Conservation (phyloP, 1,140 invertebrate species). For the Camponotus vicinus region DNA sequence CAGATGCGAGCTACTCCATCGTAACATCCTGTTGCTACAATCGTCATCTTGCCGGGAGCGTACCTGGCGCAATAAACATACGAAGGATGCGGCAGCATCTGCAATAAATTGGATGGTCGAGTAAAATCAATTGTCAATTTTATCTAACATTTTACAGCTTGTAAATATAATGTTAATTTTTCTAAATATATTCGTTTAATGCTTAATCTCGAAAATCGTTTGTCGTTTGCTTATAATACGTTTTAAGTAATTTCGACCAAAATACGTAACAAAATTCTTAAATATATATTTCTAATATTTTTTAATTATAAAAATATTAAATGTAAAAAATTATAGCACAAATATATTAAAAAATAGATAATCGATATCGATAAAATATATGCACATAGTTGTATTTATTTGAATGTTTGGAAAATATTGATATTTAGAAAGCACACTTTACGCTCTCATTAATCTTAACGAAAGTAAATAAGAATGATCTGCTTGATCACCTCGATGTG, state of each 20-base stretch:
- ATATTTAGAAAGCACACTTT: background rate
- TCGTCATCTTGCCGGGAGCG: conserved; percentile 81
- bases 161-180: background rate
- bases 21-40: conserved; percentile 88
- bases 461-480: background rate
- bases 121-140: background rate
- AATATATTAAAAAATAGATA: background rate
- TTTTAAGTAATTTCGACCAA: no score
- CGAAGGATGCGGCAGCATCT: conserved; percentile 89
- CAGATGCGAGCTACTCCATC: conserved; percentile 89
- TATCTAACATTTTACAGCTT: no score
- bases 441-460: background rate
- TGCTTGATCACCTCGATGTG: conserved; percentile 78
- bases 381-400: background rate
- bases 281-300: background rate
- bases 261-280: no score
- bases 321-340: background rate
- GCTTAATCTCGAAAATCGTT: no score
- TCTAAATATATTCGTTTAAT: background rate
- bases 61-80: conserved; percentile 90
- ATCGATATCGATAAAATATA: background rate
- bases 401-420: background rate
- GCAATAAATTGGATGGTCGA: conserved; percentile 51
- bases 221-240: no score
- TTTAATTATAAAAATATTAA: conserved; percentile 3